Evolutionary conservation across 2,888 invertebrate species (phyloP).

Genomic region (Drosophila kambysellisi): DNA sequence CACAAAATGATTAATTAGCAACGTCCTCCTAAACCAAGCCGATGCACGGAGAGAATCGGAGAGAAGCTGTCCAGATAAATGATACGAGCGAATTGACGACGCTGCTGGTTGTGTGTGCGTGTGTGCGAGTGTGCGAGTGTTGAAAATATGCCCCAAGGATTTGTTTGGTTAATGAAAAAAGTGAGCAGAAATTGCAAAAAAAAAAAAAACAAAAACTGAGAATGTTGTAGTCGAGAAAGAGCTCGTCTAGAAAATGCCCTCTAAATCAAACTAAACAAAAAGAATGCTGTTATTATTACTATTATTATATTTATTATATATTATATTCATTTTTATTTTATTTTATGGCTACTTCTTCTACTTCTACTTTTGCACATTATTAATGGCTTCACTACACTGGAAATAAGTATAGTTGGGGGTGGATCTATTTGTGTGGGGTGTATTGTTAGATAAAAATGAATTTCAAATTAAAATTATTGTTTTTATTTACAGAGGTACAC

Average conservation of each 20-base stretch:
- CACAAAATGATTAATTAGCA: constrained; percentile 73
- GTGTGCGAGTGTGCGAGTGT: constrained; percentile 16
- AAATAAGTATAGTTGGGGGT: not conserved
- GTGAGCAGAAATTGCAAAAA: not conserved
- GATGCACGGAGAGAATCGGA: not conserved
- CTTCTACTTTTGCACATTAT: not conserved
- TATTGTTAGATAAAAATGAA: not conserved
- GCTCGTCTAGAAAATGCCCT: not conserved
- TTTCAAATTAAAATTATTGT: not conserved
- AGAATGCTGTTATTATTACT: not conserved
- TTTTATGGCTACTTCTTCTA: not conserved
- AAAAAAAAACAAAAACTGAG: not conserved
- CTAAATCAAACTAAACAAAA: not conserved
- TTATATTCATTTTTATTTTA: not conserved
- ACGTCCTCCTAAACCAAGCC: constrained; percentile 1
- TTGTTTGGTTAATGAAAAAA: constrained; percentile 43
- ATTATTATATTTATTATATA: not conserved
- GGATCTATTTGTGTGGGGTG: not conserved
- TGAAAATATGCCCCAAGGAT: constrained; percentile 54
- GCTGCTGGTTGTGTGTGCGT: constrained; percentile 1
- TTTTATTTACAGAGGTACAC: not conserved
- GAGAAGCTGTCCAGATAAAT: constrained; percentile 55
- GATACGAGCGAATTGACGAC: constrained; percentile 36
- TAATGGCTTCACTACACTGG: not conserved
- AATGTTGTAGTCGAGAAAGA: not conserved